phyloP scores from a whole-genome alignment of 2,113 vertebrate genomes.

The Camelus dromedarius region DNA sequence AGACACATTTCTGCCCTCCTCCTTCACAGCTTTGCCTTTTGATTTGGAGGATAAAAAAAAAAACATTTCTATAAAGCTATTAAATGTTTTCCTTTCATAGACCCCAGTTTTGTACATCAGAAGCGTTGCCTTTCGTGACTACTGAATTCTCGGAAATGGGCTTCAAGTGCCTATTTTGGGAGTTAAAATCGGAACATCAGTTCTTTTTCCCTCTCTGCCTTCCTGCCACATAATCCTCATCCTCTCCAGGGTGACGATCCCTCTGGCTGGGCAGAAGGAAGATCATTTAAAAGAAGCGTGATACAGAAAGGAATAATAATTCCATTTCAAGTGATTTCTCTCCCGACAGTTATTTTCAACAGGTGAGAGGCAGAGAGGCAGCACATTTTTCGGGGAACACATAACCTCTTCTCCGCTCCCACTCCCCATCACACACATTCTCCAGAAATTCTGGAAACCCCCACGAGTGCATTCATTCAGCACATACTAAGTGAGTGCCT shows the following conservation, averaged over 20 bases:
- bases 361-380: background rate
- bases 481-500: background rate
- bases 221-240: background rate
- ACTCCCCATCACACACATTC: background rate
- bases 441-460: background rate
- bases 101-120: background rate
- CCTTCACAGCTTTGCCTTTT: constrained; percentile 20
- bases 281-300: background rate
- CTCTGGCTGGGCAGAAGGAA: background rate
- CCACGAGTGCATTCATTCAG: background rate
- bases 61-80: background rate
- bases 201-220: background rate
- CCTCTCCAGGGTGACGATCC: background rate
- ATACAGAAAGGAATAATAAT: background rate
- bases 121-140: background rate
- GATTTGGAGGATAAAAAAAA: background rate
- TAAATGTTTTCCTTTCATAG: constrained; percentile 21
- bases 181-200: background rate
- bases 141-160: constrained; percentile 27
- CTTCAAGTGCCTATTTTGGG: background rate
- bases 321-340: background rate
- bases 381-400: background rate
- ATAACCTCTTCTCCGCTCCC: background rate
- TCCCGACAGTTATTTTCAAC: background rate
- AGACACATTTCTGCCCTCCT: background rate